phyloP scores from a whole-genome alignment of 2,888 invertebrate species.

The Agriopis aurantiaria region DNA sequence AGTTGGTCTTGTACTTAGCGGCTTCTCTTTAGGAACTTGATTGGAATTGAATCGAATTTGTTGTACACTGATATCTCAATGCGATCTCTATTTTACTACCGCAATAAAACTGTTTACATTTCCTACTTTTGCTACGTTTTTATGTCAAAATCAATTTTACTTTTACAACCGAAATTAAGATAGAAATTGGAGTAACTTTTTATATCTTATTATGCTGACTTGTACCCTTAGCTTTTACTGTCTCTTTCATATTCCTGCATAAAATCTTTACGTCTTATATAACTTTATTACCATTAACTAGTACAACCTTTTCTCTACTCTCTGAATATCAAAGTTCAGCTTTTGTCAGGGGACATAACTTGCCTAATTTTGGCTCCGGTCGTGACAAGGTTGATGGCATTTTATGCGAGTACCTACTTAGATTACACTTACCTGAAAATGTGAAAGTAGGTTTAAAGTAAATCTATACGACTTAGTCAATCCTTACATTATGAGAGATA shows the following conservation, averaged over 20 bases:
- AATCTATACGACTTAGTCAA: not conserved
- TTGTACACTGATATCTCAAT: conserved; percentile 49
- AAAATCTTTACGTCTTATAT: conserved; percentile 41
- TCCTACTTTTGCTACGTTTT: conserved; percentile 45
- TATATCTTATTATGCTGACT: conserved; percentile 37
- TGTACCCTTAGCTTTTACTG: conserved; percentile 32
- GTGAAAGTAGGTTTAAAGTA: not conserved
- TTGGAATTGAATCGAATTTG: conserved; percentile 60
- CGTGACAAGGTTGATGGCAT: conserved; percentile 33
- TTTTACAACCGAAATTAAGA: conserved; percentile 52
- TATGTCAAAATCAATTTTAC: conserved; percentile 43
- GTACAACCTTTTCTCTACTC: conserved; percentile 37
- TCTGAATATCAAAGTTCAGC: conserved; percentile 38
- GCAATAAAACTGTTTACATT: conserved; percentile 53
- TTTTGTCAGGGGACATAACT: conserved; percentile 38
- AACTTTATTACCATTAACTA: conserved; percentile 34
- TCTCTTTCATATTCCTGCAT: conserved; percentile 31
- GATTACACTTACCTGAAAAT: conserved; percentile 1
- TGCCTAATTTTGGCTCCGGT: conserved; percentile 30
- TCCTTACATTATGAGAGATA: too few relatives aligned
- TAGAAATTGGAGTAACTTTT: conserved; percentile 39
- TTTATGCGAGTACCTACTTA: conserved; percentile 19
- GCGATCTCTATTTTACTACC: conserved; percentile 46
- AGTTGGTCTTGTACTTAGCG: conserved; percentile 44
- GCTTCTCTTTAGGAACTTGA: conserved; percentile 57